Evolutionary conservation across 2,113 vertebrate genomes (phyloP), one percentile per base, ranked within the genome.

Genomic region (Halichoerus grypus): DNA sequence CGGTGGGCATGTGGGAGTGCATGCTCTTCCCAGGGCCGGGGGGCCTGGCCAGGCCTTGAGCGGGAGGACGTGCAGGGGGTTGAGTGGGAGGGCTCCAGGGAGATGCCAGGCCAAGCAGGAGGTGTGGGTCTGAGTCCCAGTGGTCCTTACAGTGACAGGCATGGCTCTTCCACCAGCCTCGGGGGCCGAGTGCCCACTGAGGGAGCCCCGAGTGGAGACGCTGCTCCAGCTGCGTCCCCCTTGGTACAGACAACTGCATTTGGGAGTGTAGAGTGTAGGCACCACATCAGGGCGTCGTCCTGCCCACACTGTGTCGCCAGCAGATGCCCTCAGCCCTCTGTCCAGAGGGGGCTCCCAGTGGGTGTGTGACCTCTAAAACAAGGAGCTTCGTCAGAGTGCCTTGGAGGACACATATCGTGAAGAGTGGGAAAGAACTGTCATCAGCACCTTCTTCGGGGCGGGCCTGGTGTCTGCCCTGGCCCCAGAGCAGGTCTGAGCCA

Each of bases 141-240:
- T 4, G 51, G 4, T 14, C 11, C 1, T 13, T 36, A 15, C 26
- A 4, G 10, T 8, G 0, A 55, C 33, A 49, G 42, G 16, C 24
- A 13, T 3, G 4, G 88, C 57, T 77, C 12, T 15, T 31, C 74
- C 42, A 9, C 59, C 26, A 31, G n/a, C 15, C 46, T 28, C 21
- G 4, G 55, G 55, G 55, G 19, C 13, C 0, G 19, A 89, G n/a
- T 1, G 87, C 39, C 67, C 16, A 9, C 71, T 11, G 55, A 63
- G 55, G 39, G 42, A 21, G 18, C 11, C 59, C 88, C 0, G 14
- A 36, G 21, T 22, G 39, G 28, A 9, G 71, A 15, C 55, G 0
- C 55, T 61, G 39, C 10, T 31, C 33, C n/a, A 53, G 74, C n/a
- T 13, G 13, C 4, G 0, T 53, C 33, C 57, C 12, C 31, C 42